A percentile compares a stretch with the other conserved stretches of the same genome.
Evolutionary conservation across 53 echinoderm and acorn worm species (phyloP).

Genomic region (Crossaster papposus): DNA sequence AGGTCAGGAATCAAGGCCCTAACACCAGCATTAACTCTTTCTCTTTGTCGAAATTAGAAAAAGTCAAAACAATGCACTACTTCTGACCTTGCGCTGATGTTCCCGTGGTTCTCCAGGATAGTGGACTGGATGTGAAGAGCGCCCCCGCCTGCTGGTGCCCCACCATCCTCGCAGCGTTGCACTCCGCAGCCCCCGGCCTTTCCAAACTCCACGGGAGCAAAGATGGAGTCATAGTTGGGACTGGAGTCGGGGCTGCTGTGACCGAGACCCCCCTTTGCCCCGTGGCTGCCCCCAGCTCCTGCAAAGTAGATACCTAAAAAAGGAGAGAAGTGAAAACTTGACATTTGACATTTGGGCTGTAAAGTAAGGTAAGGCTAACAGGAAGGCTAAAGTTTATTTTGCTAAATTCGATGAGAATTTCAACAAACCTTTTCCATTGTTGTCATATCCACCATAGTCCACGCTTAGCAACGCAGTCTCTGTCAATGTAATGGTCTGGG

Average conservation of each 20-base stretch:
- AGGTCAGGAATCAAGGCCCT: not conserved
- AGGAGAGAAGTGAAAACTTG: not conserved
- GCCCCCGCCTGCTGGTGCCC: slow-evolving; percentile 77
- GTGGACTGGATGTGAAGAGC: slow-evolving; percentile 65
- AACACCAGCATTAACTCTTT: not conserved
- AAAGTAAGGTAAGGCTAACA: not conserved
- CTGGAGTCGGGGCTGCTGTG: slow-evolving; percentile 15
- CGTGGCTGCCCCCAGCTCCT: slow-evolving; percentile 79
- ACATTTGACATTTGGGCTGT: not conserved
- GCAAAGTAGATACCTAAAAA: slow-evolving; percentile 56
- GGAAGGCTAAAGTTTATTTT: too few relatives aligned
- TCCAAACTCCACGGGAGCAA: slow-evolving; percentile 63
- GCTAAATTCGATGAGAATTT: not conserved
- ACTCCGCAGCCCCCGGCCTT: slow-evolving; percentile 72
- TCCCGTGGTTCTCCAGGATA: slow-evolving; percentile 65
- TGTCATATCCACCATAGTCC: slow-evolving; percentile 65
- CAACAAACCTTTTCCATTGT: slow-evolving; percentile 60
- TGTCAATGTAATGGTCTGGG: slow-evolving; percentile 57
- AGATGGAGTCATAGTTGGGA: slow-evolving; percentile 61
- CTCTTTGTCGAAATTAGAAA: too few relatives aligned
- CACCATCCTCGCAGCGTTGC: slow-evolving; percentile 47
- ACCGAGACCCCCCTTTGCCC: slow-evolving; percentile 78
- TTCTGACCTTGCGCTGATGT: slow-evolving; percentile 77
- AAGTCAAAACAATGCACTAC: too few relatives aligned
- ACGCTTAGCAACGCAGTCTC: slow-evolving; percentile 70